Percentiles rank a stretch among this genome's conserved stretches.
Evolutionary conservation across 2,113 vertebrate species (phyloP).

Genomic region (Lophotis ruficrista): DNA sequence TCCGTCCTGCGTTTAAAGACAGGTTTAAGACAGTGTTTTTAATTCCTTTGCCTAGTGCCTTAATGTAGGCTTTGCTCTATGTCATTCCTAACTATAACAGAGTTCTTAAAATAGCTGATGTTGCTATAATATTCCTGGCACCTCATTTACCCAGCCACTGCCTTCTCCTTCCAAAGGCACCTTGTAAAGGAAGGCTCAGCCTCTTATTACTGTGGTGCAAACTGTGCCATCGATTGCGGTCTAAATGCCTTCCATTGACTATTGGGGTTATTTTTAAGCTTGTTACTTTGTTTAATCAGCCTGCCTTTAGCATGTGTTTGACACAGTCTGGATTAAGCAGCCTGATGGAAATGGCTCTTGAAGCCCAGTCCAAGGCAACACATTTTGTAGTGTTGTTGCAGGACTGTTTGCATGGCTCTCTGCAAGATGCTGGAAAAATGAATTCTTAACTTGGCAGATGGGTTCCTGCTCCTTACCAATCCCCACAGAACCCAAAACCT

Average conservation of each 20-base stretch:
- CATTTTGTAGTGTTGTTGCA: neutral
- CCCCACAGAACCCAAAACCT: neutral
- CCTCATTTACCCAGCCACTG: neutral
- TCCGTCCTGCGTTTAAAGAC: neutral
- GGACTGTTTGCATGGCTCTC: neutral
- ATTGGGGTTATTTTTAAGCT: conserved; percentile 27
- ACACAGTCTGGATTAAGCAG: neutral
- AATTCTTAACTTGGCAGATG: neutral
- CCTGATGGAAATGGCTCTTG: neutral
- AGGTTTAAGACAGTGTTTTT: neutral
- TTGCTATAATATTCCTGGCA: neutral
- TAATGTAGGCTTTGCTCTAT: neutral
- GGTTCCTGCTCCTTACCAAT: neutral
- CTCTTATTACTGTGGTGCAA: neutral
- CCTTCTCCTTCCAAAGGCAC: neutral
- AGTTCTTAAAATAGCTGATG: neutral
- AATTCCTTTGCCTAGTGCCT: neutral
- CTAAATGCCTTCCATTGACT: conserved; percentile 2
- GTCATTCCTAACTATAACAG: neutral
- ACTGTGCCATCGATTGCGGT: neutral
- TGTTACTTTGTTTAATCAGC: neutral
- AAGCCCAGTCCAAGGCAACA: neutral
- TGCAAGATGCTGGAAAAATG: neutral
- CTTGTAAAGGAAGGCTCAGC: neutral
- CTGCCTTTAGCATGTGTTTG: neutral